A percentile compares a stretch with the other conserved stretches of the same genome.
These are phyloP conservation scores for Lepilemur ruficaudatus DNA, from an alignment of 2,797 vertebrate genomes.

Conservation along the genomic window DNA sequence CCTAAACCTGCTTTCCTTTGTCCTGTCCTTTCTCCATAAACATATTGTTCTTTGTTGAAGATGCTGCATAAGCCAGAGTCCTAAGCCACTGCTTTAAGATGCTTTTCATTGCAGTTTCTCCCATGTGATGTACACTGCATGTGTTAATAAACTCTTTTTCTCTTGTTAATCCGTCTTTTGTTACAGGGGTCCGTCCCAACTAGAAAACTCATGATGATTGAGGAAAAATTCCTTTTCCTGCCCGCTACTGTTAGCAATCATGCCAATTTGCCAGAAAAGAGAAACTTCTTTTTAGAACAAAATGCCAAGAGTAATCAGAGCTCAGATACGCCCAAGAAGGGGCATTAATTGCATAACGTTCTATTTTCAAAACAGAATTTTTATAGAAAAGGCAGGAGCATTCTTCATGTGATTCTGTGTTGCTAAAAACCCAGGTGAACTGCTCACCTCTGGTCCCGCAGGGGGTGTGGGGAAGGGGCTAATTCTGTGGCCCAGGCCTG, in stretches of 20 bases:
- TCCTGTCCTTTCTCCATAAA: neutral
- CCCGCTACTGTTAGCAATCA: neutral
- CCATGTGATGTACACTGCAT: no score
- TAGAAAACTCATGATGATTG: neutral
- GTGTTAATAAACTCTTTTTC: neutral
- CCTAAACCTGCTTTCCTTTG: neutral
- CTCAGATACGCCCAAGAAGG: neutral
- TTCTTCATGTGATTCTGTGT: neutral
- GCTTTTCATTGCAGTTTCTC: neutral
- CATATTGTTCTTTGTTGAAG: neutral
- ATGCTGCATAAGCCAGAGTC: neutral
- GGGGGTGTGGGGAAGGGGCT: neutral
- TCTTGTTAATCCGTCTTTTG: neutral
- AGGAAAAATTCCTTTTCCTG: neutral
- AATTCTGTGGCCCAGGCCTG: neutral
- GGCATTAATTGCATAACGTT: neutral
- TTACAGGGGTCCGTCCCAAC: neutral
- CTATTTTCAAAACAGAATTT: neutral
- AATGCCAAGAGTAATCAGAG: neutral
- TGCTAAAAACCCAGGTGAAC: neutral
- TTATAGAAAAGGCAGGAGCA: neutral
- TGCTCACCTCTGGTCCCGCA: neutral
- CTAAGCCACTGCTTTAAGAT: neutral
- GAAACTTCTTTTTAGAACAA: neutral
- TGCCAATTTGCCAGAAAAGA: neutral